Evolutionary conservation across 2,797 vertebrate genomes (phyloP).

Genomic region (Etheostoma nigrum): DNA sequence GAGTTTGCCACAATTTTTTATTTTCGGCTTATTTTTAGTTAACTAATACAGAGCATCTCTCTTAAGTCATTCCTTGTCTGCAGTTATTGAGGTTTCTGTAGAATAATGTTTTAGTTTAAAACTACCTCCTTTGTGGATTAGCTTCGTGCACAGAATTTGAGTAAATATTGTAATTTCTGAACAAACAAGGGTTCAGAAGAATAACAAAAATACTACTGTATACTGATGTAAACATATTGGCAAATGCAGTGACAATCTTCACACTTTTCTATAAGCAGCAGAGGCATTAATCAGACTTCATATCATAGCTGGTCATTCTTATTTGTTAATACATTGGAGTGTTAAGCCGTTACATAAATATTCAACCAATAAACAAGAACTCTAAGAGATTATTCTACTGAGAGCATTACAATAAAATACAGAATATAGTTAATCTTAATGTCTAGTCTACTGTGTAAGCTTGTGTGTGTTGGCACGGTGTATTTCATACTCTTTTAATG

Average conservation of each 20-base stretch:
- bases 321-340: constrained; percentile 8
- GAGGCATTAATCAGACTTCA: constrained; percentile 8
- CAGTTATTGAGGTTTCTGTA: not conserved
- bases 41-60: no score
- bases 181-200: constrained; percentile 14
- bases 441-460: not conserved
- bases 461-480: not conserved
- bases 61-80: no score
- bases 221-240: constrained; percentile 1
- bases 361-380: constrained; percentile 18
- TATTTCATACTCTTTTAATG: not conserved
- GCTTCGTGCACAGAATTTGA: not conserved
- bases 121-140: not conserved
- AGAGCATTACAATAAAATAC: constrained; percentile 60
- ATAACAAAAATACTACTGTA: not conserved
- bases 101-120: not conserved
- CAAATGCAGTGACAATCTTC: constrained; percentile 5
- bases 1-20: not conserved
- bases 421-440: not conserved
- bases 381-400: constrained; percentile 51
- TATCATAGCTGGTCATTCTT: constrained; percentile 22
- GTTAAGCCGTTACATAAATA: constrained; percentile 21
- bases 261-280: constrained; percentile 20
- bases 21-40: no score
- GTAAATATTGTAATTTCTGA: constrained; percentile 26